These are phyloP conservation scores for Druceiella hillmani DNA, from an alignment of 2,888 invertebrate genomes.

Conservation along the genomic window DNA sequence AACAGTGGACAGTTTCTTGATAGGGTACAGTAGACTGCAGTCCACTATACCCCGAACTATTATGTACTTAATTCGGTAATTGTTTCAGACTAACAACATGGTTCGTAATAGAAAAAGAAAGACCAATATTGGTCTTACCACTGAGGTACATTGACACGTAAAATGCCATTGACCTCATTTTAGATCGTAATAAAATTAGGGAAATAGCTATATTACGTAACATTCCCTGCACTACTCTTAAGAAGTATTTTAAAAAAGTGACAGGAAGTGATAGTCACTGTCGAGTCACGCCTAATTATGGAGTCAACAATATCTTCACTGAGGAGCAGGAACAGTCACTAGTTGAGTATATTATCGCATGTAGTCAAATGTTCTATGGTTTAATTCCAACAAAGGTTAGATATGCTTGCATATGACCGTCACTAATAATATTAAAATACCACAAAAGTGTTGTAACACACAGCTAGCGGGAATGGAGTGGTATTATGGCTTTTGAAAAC, in stretches of 20 bases:
- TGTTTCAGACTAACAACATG: too few species aligned
- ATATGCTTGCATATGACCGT: constrained; percentile 6
- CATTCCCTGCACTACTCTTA: too few species aligned
- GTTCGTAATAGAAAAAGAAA: background rate
- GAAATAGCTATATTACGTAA: too few species aligned
- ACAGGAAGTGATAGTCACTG: too few species aligned
- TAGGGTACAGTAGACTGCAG: too few species aligned
- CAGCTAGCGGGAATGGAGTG: constrained; percentile 11
- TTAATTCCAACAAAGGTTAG: constrained; percentile 7
- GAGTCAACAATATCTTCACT: background rate
- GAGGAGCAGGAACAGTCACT: background rate
- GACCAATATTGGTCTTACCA: background rate
- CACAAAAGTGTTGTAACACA: constrained; percentile 11
- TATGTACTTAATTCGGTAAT: too few species aligned
- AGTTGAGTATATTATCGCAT: constrained; percentile 1
- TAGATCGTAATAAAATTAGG: background rate
- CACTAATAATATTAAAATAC: too few species aligned
- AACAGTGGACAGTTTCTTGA: too few species aligned
- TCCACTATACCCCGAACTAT: too few species aligned
- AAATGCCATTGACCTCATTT: background rate
- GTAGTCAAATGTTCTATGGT: constrained; percentile 9
- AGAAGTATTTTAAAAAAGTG: too few species aligned
- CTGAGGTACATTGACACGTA: too few species aligned
- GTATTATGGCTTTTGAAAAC: constrained; percentile 10
- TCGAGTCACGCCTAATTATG: background rate